Conservation (phyloP, 2,113 vertebrate genomes). For the Parus major region DNA sequence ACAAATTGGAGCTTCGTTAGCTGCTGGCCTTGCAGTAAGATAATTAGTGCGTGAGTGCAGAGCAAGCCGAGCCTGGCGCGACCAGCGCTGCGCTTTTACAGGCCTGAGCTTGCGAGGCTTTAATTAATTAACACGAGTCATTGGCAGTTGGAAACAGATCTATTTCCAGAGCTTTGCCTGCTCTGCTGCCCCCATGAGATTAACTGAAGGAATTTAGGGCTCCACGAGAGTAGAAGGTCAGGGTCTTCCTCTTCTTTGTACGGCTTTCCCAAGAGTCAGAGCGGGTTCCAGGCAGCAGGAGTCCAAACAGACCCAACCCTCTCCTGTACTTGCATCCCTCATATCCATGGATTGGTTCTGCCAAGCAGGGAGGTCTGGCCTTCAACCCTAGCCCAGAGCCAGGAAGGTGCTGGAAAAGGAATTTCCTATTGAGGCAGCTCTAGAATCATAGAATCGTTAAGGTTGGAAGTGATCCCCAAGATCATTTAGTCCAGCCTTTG, state of each 20-base stretch:
- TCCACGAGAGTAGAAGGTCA: not conserved
- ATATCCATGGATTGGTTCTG: rapidly evolving
- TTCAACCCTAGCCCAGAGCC: not conserved
- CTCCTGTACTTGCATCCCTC: rapidly evolving
- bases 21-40: slow-evolving; percentile 10
- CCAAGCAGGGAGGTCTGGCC: rapidly evolving
- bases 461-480: not conserved
- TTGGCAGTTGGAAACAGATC: slow-evolving; percentile 41
- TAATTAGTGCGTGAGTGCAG: slow-evolving; percentile 52
- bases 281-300: rapidly evolving
- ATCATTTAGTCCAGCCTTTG: not conserved
- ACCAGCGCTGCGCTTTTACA: not conserved
- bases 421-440: not conserved
- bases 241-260: not conserved
- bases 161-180: slow-evolving; percentile 24
- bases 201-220: slow-evolving; percentile 14
- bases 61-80: not conserved
- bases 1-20: not conserved
- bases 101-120: slow-evolving; percentile 22
- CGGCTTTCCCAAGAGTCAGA: not conserved
- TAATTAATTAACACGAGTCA: slow-evolving; percentile 57
- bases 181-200: slow-evolving; percentile 44
- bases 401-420: not conserved
- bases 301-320: not conserved
- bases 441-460: not conserved